These are phyloP conservation scores for Eleginops maclovinus DNA, from an alignment of 2,113 vertebrate species.

Conservation along the genomic window DNA sequence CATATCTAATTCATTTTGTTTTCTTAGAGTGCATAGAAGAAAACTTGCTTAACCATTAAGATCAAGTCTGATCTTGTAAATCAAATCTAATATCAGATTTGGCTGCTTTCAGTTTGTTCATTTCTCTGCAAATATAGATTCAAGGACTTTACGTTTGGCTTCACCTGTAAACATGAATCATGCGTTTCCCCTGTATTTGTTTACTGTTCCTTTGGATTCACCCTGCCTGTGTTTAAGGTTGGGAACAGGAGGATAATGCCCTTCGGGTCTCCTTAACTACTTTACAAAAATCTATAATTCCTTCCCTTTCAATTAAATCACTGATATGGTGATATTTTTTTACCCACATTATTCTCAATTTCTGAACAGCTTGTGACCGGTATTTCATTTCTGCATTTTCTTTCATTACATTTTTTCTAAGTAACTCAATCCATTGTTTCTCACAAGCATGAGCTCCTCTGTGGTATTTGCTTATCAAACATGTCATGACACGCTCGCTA, in stretches of 20 bases:
- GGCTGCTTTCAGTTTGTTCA: neutral
- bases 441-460: neutral
- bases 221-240: constrained; percentile 7
- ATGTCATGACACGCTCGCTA: constrained; percentile 40
- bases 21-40: neutral
- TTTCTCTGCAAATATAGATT: neutral
- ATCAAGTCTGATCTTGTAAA: neutral
- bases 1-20: neutral
- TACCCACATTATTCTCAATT: neutral
- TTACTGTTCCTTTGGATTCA: constrained; percentile 29
- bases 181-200: neutral
- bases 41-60: neutral
- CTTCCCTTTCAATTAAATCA: neutral
- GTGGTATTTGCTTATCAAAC: constrained; percentile 39
- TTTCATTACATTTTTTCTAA: neutral
- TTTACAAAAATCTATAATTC: neutral
- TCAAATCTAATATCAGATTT: neutral
- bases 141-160: neutral
- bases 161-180: constrained; percentile 42
- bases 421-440: constrained; percentile 2
- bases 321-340: neutral
- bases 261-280: neutral
- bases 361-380: neutral
- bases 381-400: neutral
- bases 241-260: neutral